Percentiles rank a stretch among this genome's conserved stretches.
Conservation (phyloP, 2,888 invertebrate species). For the Leucophora obtusa region DNA sequence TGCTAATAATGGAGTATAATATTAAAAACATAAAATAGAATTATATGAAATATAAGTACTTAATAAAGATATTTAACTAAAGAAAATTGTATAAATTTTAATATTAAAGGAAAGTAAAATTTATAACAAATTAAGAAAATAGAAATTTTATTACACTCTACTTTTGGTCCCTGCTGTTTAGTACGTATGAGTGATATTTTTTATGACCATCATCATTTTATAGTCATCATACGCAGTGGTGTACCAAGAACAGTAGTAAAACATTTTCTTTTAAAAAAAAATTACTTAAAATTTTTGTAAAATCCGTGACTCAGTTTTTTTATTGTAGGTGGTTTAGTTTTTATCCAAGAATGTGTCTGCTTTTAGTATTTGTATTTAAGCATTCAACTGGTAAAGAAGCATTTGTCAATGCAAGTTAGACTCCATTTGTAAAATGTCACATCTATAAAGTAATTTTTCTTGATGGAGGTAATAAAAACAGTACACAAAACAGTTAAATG, state of each 20-base stretch:
- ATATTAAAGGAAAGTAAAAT: not conserved
- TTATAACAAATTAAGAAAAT: not conserved
- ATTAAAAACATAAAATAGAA: slow-evolving; percentile 20
- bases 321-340: not conserved
- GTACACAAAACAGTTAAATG: not conserved
- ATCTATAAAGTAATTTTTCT: slow-evolving; percentile 33
- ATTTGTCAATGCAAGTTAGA: slow-evolving; percentile 41
- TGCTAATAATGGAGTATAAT: not conserved
- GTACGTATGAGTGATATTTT: slow-evolving; percentile 48
- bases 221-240: slow-evolving; percentile 46
- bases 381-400: slow-evolving; percentile 51
- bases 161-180: not conserved
- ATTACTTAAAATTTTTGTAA: not conserved
- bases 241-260: not conserved
- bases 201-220: slow-evolving; percentile 22
- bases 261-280: not conserved
- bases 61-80: no score
- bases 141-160: not conserved
- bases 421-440: slow-evolving; percentile 39
- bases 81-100: not conserved
- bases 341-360: not conserved
- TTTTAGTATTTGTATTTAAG: not conserved
- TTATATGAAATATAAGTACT: not conserved
- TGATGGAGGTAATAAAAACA: slow-evolving; percentile 34
- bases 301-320: not conserved